Evolutionary conservation across 1,140 invertebrate genomes (phyloP), one percentile per base, ranked within the genome.

Genomic region (Coboldia fuscipes): DNA sequence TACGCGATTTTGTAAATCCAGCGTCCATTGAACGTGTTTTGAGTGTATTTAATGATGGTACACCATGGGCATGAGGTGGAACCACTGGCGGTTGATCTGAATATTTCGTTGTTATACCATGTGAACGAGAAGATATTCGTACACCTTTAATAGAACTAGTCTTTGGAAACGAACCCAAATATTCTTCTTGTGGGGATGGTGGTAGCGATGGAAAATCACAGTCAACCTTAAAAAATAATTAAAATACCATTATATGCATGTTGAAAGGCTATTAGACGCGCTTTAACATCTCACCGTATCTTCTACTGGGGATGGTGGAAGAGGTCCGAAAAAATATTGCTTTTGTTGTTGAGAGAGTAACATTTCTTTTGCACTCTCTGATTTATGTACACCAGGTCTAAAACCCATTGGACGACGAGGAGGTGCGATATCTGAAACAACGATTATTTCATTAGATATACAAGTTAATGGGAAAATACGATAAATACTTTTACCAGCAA

Each of bases 11-110:
- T 33, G 66, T 63, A 43, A 66, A 73, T 33, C 72, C 71, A 3
- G 75, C 72, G 46, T 81, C 75, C 69, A 81, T 79, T 14, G 76
- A 79, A 43, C 76, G 19, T 30, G 76, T 81, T 49, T 79, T 80
- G 20, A 81, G 63, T 35, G 72, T 77, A 45, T 74, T 75, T 15
- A 67, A 61, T 19, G 65, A 64, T 24, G 60, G 53, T 39, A 66
- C 50, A 2, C 41, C 41, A 10, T 45, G 62, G 17, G 72, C 66
- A 58, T 81, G 76, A 17, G 74, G 75, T n/a, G 75, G 75, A 33
- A 77, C 71, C 30, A 65, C 59, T n/a, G 70, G 69, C 38, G 58
- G 66, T 58, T 63, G 70, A 23, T 7, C 12, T 12, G 12, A 5
- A 12, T n/a, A n/a, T n/a, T 27, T 14, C 12, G 14, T 27, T 27